Percentiles rank a stretch among this genome's conserved stretches.
Evolutionary conservation across 1,140 invertebrate genomes (phyloP).

Genomic region (Polyergus mexicanus): DNA sequence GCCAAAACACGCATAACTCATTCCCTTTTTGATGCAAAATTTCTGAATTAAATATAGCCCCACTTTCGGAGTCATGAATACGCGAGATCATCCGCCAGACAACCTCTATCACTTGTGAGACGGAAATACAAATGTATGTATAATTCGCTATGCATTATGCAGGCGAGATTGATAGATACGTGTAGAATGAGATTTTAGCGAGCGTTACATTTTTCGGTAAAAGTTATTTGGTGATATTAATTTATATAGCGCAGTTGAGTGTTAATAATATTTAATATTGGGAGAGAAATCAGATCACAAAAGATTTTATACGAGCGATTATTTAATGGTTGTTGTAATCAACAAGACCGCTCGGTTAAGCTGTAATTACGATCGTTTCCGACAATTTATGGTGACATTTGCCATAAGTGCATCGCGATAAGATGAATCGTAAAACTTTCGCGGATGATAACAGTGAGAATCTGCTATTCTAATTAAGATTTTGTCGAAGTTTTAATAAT

Average conservation of each 20-base stretch:
- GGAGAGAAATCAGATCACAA: background rate
- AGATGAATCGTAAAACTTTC: conserved; percentile 46
- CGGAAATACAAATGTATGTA: conserved; percentile 49
- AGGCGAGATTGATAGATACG: background rate
- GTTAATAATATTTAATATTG: conserved; percentile 17
- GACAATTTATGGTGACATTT: conserved; percentile 57
- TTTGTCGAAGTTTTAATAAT: conserved; percentile 27
- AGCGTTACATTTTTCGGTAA: background rate
- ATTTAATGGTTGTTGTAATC: conserved; percentile 57
- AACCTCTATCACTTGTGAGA: conserved; percentile 15
- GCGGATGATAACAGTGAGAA: conserved; percentile 44
- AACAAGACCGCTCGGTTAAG: conserved; percentile 50
- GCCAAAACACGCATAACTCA: conserved; percentile 66
- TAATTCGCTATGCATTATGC: background rate
- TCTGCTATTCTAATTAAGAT: conserved; percentile 42
- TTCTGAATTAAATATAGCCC: conserved; percentile 61
- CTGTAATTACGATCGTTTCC: conserved; percentile 48
- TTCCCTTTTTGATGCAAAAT: conserved; percentile 47
- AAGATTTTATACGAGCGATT: conserved; percentile 19
- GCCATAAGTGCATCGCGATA: conserved; percentile 42
- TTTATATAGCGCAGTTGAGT: background rate
- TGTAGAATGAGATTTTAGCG: background rate
- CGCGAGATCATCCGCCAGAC: conserved; percentile 56
- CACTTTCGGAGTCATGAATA: conserved; percentile 31
- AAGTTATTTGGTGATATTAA: background rate